phyloP scores from a whole-genome alignment of 92 coral and sea anemone genomes.

The Bergia sp. region DNA sequence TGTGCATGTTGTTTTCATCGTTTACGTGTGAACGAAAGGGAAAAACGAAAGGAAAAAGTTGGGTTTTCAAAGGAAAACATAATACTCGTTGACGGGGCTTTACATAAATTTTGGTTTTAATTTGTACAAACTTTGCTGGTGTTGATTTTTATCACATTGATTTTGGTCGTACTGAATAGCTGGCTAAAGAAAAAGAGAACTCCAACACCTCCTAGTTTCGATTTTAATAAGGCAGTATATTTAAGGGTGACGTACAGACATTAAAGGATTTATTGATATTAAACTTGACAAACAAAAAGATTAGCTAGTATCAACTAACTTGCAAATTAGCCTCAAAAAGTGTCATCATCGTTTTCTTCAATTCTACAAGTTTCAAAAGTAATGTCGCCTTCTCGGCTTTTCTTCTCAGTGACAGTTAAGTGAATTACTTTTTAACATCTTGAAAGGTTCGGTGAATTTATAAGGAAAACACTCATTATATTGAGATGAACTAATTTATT shows the following conservation, averaged over 20 bases:
- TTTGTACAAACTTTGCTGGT: not conserved
- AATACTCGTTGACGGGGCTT: not conserved
- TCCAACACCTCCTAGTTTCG: not conserved
- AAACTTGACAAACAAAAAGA: not conserved
- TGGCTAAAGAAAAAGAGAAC: not conserved
- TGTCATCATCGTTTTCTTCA: no score
- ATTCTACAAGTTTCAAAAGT: not conserved
- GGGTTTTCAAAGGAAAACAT: not conserved
- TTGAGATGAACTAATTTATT: no score
- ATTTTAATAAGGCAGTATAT: not conserved
- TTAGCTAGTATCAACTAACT: not conserved
- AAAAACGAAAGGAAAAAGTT: no score
- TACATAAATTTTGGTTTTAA: no score
- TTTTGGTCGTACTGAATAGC: not conserved
- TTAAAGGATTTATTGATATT: not conserved
- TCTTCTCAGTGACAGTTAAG: not conserved
- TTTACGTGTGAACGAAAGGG: no score
- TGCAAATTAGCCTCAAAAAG: not conserved
- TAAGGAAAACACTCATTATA: no score
- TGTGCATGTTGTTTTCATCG: no score
- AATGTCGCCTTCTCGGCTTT: not conserved
- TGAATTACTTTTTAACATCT: not conserved
- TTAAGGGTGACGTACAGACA: no score
- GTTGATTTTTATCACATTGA: no score
- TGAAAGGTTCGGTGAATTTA: no score